phyloP scores from a whole-genome alignment of 2,113 vertebrate genomes.

The Nesospiza acunhae region DNA sequence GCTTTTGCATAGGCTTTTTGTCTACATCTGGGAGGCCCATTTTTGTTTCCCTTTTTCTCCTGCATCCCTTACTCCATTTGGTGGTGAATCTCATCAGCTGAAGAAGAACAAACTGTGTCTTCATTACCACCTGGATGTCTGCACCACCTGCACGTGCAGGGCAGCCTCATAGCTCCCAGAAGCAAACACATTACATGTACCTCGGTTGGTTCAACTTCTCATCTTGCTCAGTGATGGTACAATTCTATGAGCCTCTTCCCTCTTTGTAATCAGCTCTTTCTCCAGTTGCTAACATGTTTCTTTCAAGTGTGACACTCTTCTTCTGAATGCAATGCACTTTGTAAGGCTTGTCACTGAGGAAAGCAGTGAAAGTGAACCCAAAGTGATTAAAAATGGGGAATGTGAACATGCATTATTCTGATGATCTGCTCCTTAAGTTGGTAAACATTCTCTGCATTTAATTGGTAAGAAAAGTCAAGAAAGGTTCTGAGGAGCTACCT shows the following conservation, averaged over 20 bases:
- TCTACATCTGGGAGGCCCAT: not conserved
- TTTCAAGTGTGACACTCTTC: not conserved
- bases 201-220: not conserved
- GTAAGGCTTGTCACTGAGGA: not conserved
- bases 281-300: not conserved
- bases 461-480: not conserved
- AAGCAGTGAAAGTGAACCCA: not conserved
- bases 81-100: not conserved
- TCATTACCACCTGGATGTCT: not conserved
- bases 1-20: not conserved
- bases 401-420: not conserved
- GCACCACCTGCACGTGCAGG: fast-evolving
- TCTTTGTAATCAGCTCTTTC: not conserved
- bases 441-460: not conserved
- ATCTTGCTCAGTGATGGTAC: not conserved
- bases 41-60: not conserved
- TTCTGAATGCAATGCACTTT: not conserved
- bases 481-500: not conserved
- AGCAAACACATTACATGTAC: not conserved
- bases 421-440: not conserved
- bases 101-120: not conserved
- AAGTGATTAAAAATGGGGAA: not conserved
- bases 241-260: not conserved
- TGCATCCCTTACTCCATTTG: not conserved
- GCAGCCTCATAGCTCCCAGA: not conserved